These are phyloP conservation scores for Rhabdornis inornatus DNA, from an alignment of 2,113 vertebrate genomes.

Conservation along the genomic window DNA sequence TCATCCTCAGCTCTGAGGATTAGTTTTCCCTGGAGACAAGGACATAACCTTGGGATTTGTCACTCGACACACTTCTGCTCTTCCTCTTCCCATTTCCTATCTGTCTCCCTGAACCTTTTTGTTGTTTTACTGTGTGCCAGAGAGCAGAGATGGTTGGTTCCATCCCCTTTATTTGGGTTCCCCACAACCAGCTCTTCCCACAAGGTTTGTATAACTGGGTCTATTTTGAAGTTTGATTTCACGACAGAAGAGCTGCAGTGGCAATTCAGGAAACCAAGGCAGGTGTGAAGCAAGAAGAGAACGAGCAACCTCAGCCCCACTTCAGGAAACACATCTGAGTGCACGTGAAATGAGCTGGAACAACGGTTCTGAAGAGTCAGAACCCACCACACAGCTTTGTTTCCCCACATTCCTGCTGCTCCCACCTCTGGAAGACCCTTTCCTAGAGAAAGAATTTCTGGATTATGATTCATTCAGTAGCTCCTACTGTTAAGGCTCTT, in stretches of 20 bases:
- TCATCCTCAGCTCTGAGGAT: not conserved
- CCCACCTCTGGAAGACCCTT: not conserved
- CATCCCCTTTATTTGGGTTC: not conserved
- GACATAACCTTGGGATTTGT: not conserved
- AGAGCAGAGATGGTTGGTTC: not conserved
- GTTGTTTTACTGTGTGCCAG: not conserved
- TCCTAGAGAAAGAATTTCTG: not conserved
- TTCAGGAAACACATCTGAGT: not conserved
- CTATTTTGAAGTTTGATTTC: constrained; percentile 11
- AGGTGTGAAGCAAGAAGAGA: not conserved
- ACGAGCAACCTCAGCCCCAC: not conserved
- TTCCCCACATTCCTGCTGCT: not conserved
- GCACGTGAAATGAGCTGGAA: not conserved
- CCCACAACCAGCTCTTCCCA: not conserved
- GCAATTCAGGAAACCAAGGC: constrained; percentile 10
- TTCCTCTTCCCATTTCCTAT: not conserved
- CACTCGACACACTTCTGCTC: not conserved
- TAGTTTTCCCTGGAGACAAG: not conserved
- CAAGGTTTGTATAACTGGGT: not conserved
- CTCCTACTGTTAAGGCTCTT: not conserved
- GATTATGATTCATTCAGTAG: not conserved
- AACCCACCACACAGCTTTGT: not conserved
- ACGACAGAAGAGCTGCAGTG: not conserved
- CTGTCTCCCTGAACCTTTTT: not conserved
- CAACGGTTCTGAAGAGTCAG: not conserved